Evolutionary conservation across 1,140 invertebrate genomes (phyloP), one percentile per base, ranked within the genome.

Genomic region (Diabrotica undecimpunctata): DNA sequence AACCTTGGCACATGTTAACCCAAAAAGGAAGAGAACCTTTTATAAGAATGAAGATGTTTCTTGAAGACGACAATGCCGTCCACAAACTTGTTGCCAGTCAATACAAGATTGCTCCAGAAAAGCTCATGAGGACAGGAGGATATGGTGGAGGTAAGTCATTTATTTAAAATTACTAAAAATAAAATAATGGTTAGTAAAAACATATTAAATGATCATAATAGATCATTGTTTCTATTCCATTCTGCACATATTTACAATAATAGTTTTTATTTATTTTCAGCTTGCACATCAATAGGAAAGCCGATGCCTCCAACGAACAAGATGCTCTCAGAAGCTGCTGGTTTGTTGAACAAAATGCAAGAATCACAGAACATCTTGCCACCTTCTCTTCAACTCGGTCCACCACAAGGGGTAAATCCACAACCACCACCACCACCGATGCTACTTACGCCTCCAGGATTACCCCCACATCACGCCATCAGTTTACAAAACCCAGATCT

Each of bases 11-110:
- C 75, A 96, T 97, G 94, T 81, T 98, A 7, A 98, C 96, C 2
- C 94, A 97, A 77, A 98, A 98, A 81, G 96, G 96, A 0, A 85
- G 95, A 25, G 96, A 98, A 75, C 96, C 96, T 2, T 98, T 98
- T 81, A 97, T 98, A 63, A 84, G 96, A 59, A 98, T 98, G 96
- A 96, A 97, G 79, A 95, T 98, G 90, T 98, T 98, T 80, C 82
- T 98, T 54, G 95, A 97, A 79, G 95, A 98, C 77, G 94, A 97
- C 68, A 96, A 98, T 74, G 95, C 96, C 5, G 95, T 98, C 4
- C 94, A 97, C 77, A 97, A 97, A 78, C 80, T 98, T 65, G 95
- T 98, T 5, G 95, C 95, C 56, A 96, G 92, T 61, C 97, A 98
- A 81, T 98, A 97, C 81, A 97, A 97, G 83, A 98, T 97, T 51